These are phyloP conservation scores for Lamellibrachia luymesi DNA, from an alignment of 1,140 invertebrate genomes.

Conservation along the genomic window DNA sequence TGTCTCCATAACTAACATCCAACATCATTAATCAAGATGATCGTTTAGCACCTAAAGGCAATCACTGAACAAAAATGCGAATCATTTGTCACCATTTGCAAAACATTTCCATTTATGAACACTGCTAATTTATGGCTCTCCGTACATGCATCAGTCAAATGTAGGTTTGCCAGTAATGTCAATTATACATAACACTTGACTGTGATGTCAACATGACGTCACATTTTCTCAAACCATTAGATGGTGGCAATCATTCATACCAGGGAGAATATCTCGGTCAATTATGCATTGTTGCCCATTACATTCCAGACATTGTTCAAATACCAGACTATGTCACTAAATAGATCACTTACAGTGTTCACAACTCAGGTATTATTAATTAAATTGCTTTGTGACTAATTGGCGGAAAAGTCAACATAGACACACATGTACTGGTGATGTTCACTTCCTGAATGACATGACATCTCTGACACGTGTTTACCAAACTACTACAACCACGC, in stretches of 20 bases:
- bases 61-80: not conserved
- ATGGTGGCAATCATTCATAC: not conserved
- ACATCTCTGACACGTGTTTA: not conserved
- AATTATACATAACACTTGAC: not conserved
- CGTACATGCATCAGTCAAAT: not conserved
- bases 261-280: not conserved
- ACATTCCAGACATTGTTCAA: not conserved
- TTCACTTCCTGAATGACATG: not conserved
- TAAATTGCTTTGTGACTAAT: not conserved
- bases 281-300: not conserved
- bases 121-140: not conserved
- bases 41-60: not conserved
- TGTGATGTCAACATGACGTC: not conserved
- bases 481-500: too few relatives aligned
- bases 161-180: not conserved
- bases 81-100: not conserved
- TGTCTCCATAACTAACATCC: not conserved
- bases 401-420: not conserved
- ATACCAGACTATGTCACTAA: not conserved
- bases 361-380: not conserved
- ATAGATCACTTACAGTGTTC: not conserved
- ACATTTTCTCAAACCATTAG: not conserved
- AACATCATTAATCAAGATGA: not conserved
- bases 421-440: not conserved
- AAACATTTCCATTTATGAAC: not conserved